A percentile compares a stretch with the other conserved stretches of the same genome.
Conservation (phyloP, 1,140 invertebrate species). For the Andricus grossulariae region DNA sequence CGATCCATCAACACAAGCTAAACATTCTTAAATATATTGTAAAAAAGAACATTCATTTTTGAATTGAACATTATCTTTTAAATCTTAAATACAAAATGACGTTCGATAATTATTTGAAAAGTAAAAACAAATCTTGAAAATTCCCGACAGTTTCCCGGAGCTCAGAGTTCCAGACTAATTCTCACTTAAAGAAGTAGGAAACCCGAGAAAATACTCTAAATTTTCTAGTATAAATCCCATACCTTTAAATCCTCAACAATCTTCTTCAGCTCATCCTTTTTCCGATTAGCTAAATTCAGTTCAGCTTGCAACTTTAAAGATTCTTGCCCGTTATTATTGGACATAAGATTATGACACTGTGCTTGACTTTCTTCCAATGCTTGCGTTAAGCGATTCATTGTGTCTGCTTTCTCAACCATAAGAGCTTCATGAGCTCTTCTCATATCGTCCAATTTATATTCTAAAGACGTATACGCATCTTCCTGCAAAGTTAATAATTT, state of each 20-base stretch:
- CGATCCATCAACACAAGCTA: no score
- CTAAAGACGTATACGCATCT: conserved; percentile 56
- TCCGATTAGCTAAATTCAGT: conserved; percentile 60
- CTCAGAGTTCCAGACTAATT: no score
- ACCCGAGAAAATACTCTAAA: no score
- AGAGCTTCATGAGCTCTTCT: conserved; percentile 63
- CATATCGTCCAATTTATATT: conserved; percentile 66
- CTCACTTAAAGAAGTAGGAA: no score
- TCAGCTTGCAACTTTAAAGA: conserved; percentile 63
- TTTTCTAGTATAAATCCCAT: conserved; percentile 11
- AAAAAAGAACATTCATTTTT: no score
- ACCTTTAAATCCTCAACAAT: conserved; percentile 67
- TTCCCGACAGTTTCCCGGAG: no score
- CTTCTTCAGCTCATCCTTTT: conserved; percentile 66
- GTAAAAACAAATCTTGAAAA: no score
- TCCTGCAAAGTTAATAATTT: conserved; percentile 52
- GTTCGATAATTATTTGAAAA: no score
- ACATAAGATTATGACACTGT: conserved; percentile 68
- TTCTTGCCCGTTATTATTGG: conserved; percentile 63
- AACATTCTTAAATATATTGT: no score
- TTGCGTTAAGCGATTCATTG: conserved; percentile 66
- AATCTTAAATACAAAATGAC: no score
- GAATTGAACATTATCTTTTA: no score
- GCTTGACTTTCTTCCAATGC: conserved; percentile 68
- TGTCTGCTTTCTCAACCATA: conserved; percentile 70